Conservation (phyloP, 2,797 vertebrate genomes). For the Falco novaeseelandiae region DNA sequence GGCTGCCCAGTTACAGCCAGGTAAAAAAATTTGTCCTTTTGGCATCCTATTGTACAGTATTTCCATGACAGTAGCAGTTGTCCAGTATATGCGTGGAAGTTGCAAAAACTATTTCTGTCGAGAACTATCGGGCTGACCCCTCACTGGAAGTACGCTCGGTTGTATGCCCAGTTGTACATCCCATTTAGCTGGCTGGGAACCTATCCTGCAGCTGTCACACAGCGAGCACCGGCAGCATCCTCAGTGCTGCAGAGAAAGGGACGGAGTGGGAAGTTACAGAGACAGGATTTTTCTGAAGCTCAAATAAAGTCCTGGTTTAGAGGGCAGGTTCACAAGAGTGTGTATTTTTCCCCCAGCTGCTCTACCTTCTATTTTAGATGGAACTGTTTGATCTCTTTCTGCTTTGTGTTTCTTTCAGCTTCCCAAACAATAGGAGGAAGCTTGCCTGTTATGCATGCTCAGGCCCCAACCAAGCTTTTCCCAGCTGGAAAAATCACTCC, state of each 20-base stretch:
- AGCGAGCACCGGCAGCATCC: background rate
- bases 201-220: background rate
- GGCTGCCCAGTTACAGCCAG: background rate
- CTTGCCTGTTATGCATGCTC: background rate
- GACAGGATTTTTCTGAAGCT: background rate
- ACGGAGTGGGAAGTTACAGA: background rate
- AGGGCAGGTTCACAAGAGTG: background rate
- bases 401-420: slow-evolving; percentile 56
- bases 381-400: slow-evolving; percentile 57
- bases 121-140: background rate
- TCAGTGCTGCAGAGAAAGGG: background rate
- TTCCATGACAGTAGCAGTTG: background rate
- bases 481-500: slow-evolving; percentile 57
- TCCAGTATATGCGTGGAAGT: background rate
- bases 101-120: background rate
- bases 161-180: no score
- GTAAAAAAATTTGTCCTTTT: background rate
- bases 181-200: background rate
- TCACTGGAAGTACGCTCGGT: background rate
- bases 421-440: slow-evolving; percentile 66
- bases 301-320: background rate
- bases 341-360: slow-evolving; percentile 22
- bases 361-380: slow-evolving; percentile 38
- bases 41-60: background rate
- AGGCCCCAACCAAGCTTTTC: slow-evolving; percentile 21